Evolutionary conservation across 2,888 invertebrate genomes (phyloP), one percentile per base, ranked within the genome.

Genomic region (Linnaemya vulpina): DNA sequence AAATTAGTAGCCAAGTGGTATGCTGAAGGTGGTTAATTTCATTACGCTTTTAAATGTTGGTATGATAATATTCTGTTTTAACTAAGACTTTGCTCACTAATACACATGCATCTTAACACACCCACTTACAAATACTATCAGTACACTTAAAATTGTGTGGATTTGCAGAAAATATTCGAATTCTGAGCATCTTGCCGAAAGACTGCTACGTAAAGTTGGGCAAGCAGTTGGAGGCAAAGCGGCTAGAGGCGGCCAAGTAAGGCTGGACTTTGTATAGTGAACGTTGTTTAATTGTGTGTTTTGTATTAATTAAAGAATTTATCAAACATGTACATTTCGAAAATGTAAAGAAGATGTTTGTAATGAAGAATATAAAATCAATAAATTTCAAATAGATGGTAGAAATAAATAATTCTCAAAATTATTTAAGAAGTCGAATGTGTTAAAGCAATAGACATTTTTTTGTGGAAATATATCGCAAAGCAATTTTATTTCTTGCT

Each of bases 291-390:
- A 17, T 55, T 84, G 46, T 79, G 53, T 70, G 46, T 85, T 79
- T 75, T 79, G 78, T 75, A 82, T 85, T 82, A 85, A 85, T 85
- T 85, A 85, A 85, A 79, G 60, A 85, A 82, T 82, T 82, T 78
- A 70, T 71, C 63, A 55, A 73, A 55, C 40, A 53, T 62, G 62
- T 46, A 73, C 60, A 73, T 60, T 63, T 49, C 4, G 20, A 55
- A 10, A 30, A 46, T 20, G 3, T 46, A 22, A 46, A 40, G 38
- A 51, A 38, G 53, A 51, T 38, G 49, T 3, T 20, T 51, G 46
- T 15, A 4, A 46, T 1, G 15, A 51, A 62, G 65, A 49, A 68
- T 17, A 75, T 70, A 85, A 79, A 85, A 82, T 85, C 85, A 82
- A 85, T 79, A 79, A 82, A 85, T 73, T 82, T 73, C 53, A 77